Conservation (phyloP, 2,888 invertebrate species). For the Tolmerus cingulatus region DNA sequence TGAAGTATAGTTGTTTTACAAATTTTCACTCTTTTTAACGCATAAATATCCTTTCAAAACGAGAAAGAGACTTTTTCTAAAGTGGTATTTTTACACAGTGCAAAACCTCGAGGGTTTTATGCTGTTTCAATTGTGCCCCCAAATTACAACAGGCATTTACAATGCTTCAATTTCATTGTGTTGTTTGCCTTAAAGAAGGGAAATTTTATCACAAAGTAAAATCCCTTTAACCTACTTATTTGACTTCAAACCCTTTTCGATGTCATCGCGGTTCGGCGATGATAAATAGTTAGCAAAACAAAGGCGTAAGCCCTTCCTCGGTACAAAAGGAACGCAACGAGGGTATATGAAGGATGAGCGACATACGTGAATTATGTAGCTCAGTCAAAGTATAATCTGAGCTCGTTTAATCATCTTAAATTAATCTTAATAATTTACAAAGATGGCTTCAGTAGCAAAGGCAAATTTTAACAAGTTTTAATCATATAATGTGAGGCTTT, state of each 20-base stretch:
- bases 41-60: background rate
- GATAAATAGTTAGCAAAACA: background rate
- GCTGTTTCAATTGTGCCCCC: background rate
- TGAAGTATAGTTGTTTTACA: no score
- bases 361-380: background rate
- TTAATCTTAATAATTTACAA: background rate
- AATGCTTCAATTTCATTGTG: background rate
- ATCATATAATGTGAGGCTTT: background rate
- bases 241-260: no score
- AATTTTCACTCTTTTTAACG: background rate
- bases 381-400: background rate
- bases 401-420: background rate
- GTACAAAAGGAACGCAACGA: background rate
- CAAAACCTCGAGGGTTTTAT: background rate
- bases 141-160: background rate
- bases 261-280: background rate
- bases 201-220: background rate
- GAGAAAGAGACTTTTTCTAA: background rate
- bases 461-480: background rate
- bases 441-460: background rate
- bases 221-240: no score
- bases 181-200: background rate
- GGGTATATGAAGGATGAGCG: background rate
- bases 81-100: background rate
- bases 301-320: background rate